These are phyloP conservation scores for Cremastobaeus sp. DNA, from an alignment of 2,888 invertebrate species.

Conservation along the genomic window DNA sequence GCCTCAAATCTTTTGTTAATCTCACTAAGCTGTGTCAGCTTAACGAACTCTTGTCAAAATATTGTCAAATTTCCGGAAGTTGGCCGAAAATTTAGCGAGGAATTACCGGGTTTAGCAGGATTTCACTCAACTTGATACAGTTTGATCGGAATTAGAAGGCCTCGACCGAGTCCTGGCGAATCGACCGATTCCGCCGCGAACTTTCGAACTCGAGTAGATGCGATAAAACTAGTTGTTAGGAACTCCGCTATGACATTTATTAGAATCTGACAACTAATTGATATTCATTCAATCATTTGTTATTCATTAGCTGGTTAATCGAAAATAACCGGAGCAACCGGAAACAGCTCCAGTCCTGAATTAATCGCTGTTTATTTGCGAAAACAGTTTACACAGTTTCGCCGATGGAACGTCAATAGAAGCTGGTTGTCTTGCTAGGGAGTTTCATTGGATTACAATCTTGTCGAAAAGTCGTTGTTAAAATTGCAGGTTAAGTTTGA, in stretches of 20 bases:
- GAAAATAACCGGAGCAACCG: background rate
- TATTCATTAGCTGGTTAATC: background rate
- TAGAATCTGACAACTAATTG: background rate
- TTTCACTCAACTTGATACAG: slow-evolving; percentile 32
- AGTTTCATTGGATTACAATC: slow-evolving; percentile 36
- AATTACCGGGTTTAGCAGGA: slow-evolving; percentile 36
- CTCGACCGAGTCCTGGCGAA: slow-evolving; percentile 12
- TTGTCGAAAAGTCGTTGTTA: slow-evolving; percentile 37
- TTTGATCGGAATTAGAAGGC: slow-evolving; percentile 28
- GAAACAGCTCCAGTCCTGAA: slow-evolving; percentile 2
- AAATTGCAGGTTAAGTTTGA: slow-evolving; percentile 41
- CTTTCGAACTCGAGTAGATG: too few relatives aligned
- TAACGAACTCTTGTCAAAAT: slow-evolving; percentile 47
- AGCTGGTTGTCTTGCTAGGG: slow-evolving; percentile 26
- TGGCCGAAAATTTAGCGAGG: slow-evolving; percentile 28
- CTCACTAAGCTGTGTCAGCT: slow-evolving; percentile 31
- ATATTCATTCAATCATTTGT: background rate
- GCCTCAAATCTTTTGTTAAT: too few relatives aligned
- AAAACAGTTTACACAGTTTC: slow-evolving; percentile 12
- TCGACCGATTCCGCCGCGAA: too few relatives aligned
- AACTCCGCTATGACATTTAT: slow-evolving; percentile 11
- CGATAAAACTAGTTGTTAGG: too few relatives aligned
- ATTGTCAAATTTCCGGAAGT: slow-evolving; percentile 47
- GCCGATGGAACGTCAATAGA: slow-evolving; percentile 27
- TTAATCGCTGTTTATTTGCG: slow-evolving; percentile 32